Percentiles rank a stretch among this genome's conserved stretches.
phyloP scores from a whole-genome alignment of 2,797 vertebrate species.

The Momotus momota region DNA sequence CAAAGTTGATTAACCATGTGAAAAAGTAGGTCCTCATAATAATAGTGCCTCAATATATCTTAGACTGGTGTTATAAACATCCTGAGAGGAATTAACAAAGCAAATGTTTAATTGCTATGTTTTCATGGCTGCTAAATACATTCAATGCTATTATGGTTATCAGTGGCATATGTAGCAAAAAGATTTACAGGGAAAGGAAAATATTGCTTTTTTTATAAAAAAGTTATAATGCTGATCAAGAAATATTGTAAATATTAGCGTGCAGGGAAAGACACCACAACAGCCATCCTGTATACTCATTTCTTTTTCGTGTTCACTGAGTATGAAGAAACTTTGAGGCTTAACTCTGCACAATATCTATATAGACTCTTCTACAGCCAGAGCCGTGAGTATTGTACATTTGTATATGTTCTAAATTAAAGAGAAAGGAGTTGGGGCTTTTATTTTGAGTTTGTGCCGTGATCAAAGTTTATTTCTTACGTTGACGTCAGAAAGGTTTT shows the following conservation, averaged over 20 bases:
- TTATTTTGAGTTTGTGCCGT: not conserved
- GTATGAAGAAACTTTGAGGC: not conserved
- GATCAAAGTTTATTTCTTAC: not conserved
- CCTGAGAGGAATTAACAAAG: not conserved
- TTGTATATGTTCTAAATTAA: not conserved
- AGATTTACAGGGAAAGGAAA: not conserved
- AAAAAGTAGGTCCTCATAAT: not conserved
- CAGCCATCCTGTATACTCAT: not conserved
- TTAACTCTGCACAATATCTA: not conserved
- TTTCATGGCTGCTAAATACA: not conserved
- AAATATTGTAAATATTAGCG: not conserved
- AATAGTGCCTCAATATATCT: not conserved
- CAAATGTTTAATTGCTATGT: not conserved
- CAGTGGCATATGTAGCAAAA: not conserved
- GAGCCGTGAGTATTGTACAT: not conserved
- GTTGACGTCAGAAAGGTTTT: not conserved
- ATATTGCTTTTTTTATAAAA: not conserved
- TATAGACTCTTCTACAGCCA: not conserved
- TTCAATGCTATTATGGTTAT: too few species aligned
- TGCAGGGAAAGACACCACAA: not conserved
- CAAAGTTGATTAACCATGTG: not conserved
- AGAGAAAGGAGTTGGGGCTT: not conserved
- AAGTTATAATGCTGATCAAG: not conserved
- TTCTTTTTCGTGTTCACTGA: not conserved
- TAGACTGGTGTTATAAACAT: not conserved